Percentiles rank a stretch among this genome's conserved stretches.
phyloP scores from a whole-genome alignment of 2,888 invertebrate species.

The Sinohyriopsis cumingii region DNA sequence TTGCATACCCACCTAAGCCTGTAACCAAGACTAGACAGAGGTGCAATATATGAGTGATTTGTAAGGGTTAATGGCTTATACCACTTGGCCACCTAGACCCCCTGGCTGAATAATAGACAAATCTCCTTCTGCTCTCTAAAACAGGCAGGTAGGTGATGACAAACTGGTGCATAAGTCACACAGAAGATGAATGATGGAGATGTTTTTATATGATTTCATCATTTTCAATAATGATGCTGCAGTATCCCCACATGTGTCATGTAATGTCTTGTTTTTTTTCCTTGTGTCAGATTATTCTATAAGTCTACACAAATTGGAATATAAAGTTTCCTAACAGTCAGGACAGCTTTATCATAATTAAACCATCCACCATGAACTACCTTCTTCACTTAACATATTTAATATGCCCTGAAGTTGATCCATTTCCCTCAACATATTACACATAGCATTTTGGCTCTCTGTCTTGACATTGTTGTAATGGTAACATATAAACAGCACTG shows the following conservation, averaged over 20 bases:
- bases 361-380: slow-evolving; percentile 5
- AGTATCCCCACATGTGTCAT: slow-evolving; percentile 13
- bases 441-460: no score
- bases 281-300: slow-evolving; percentile 19
- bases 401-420: no score
- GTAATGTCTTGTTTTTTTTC: slow-evolving; percentile 18
- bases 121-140: slow-evolving; percentile 13
- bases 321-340: slow-evolving; percentile 21
- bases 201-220: slow-evolving; percentile 17
- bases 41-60: no score
- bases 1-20: no score
- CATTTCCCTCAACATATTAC: no score
- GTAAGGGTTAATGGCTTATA: no score
- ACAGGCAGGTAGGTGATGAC: slow-evolving; percentile 10
- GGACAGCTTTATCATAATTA: slow-evolving; percentile 21
- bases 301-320: slow-evolving; percentile 16
- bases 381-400: no score
- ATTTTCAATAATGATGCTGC: slow-evolving; percentile 15
- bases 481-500: slow-evolving; percentile 24
- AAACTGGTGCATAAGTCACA: slow-evolving; percentile 17
- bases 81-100: no score
- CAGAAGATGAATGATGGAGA: slow-evolving; percentile 18
- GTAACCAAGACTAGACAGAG: no score
- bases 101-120: slow-evolving; percentile 12
- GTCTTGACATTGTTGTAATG: background rate